Base-by-base conservation (phyloP, 2,797 vertebrate species). In the Poecilia wingei region DNA sequence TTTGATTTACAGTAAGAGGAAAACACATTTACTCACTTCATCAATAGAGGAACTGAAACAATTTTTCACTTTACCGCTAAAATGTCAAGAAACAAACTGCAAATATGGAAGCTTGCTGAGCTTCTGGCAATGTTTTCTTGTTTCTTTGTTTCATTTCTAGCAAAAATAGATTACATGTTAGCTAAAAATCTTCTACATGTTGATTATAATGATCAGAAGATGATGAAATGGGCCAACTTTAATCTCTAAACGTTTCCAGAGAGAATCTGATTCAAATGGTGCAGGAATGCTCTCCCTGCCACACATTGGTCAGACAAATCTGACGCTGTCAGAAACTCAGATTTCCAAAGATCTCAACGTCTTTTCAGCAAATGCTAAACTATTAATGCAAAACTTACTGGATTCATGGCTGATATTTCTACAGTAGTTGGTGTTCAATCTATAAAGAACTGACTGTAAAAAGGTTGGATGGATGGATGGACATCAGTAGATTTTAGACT, bases 11-110 rank as follows among this genome's bases (percentile, higher is more conserved):
- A 59, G 45, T 22, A 51, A 74, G 2, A 49, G 20, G 53, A 49
- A 74, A 3, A 13, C n/a, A 39, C 0, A 8, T 13, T 14, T 77
- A 70, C n/a, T 70, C 31, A 69, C 39, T 68, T 49, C 1, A 68
- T 6, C 8, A 12, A 76, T 6, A 8, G 43, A 68, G 66, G 76
- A 87, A 85, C 14, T 47, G 70, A 79, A 57, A 82, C 33, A 43
- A n/a, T 64, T 47, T 51, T 20, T 49, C 10, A 41, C 20, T 12
- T 0, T 36, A 28, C 41, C 55, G 53, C 31, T 12, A 72, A 3
- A 76, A 49, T 1, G 3, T 36, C 22, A 53, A 53, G 72, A 47
- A 10, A 41, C 8, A n/a, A 74, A 7, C 45, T 53, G 13, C 59
- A 55, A 3, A 49, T 45, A 4, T 66, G n/a, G 12, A 68, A 45